phyloP scores from a whole-genome alignment of 2,113 vertebrate species.

The Ellobius talpinus region DNA sequence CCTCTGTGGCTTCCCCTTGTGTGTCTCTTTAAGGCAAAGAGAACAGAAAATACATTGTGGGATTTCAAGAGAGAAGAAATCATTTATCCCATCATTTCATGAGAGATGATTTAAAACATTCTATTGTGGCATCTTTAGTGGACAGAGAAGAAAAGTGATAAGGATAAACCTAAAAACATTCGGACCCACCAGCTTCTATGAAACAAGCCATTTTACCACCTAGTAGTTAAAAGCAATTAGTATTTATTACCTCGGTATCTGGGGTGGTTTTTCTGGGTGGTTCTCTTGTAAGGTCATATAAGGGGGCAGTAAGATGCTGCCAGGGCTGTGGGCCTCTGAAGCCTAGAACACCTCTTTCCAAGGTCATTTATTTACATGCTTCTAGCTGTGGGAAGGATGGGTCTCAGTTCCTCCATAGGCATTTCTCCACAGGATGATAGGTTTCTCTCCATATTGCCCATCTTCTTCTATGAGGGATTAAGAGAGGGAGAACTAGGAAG shows the following conservation, averaged over 20 bases:
- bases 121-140: not conserved
- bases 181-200: not conserved
- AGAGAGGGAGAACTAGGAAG: not conserved
- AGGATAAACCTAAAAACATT: not conserved
- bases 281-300: not conserved
- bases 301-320: not conserved
- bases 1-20: not conserved
- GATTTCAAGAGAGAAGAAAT: not conserved
- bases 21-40: conserved; percentile 5
- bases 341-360: not conserved
- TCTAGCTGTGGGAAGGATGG: not conserved
- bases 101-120: not conserved
- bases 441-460: too few species aligned
- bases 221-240: not conserved
- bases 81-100: not conserved
- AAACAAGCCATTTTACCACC: not conserved
- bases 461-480: not conserved
- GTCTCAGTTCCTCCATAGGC: not conserved
- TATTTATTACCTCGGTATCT: not conserved
- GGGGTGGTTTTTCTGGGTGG: not conserved
- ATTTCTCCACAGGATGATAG: not conserved
- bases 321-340: not conserved
- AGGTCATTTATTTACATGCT: not conserved
- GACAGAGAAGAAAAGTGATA: not conserved
- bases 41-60: not conserved